Base-by-base conservation (phyloP, 2,113 vertebrate genomes). In the Carassius gibelio region DNA sequence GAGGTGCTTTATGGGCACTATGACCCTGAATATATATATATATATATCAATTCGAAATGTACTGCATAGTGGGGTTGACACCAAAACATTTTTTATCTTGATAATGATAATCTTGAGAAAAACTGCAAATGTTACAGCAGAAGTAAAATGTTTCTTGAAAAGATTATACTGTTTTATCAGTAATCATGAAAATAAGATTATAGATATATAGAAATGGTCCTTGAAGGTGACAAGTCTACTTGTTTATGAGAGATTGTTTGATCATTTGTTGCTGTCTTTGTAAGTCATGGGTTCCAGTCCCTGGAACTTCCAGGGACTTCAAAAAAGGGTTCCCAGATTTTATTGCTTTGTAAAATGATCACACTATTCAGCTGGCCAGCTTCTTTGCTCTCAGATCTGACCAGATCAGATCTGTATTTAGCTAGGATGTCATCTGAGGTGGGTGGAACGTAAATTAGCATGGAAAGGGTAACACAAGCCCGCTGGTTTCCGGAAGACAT, bases 381-480 rank as follows among this genome's bases (percentile, higher is more conserved):
- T 71, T 83, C 62, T 57, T 17, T 42, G 42, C n/a, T 72, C 11
- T 74, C 3, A 36, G 52, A 80, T 17, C 10, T 11, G 3, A 45
- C 21, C 3, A 36, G 52, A 80, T 17, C 10, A 11, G 3, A 45
- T 14, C 76, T 34, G 59, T 23, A 69, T 68, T 83, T 68, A 69
- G 71, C 23, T 48, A 2, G 2, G 21, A 61, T 48, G 30, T 57
- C 69, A 75, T 75, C 48, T 23, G 34, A 82, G 10, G 26, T 55
- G 14, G 36, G n/a, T 77, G 62, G 64, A 59, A 82, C 48, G 23
- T 26, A 52, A 0, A 17, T 78, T 75, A 62, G 14, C 61, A 69
- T 26, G 57, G 61, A 76, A n/a, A 86, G 55, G 6, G 78, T 82
- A 90, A 87, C 84, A 34, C 30, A 75, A 88, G 26, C 84, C 48